Base-by-base conservation (phyloP, 1,140 invertebrate genomes). In the Calliopsis andreniformis region DNA sequence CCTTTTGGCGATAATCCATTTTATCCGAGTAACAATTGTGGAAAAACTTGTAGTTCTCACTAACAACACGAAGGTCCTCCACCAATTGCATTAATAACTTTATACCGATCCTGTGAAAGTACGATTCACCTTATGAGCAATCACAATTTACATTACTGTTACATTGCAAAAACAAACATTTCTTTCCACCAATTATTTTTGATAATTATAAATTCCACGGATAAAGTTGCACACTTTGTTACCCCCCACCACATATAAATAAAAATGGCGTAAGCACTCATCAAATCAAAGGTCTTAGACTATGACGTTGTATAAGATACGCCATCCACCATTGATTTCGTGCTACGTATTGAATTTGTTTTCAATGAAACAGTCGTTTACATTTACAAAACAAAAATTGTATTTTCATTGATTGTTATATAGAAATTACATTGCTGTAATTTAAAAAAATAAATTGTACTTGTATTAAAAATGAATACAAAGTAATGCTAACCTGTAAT, bases 1-100 rank as follows among this genome's bases (percentile, higher is more conserved):
- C 87, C 71, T 87, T 88, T 84, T 87, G 83, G 53, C 86, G 87
- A 84, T 88, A 87, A 86, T 89, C 87, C 87, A 89, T 89, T 62
- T 84, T 89, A 82, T 78, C 47, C 59, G 45, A 55, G 66, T 55
- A 64, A 82, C 55, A 81, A 63, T 78, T 79, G 71, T 55, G 73
- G 76, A 79, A 87, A 86, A 78, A 76, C 53, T 72, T 69, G 70
- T 53, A 63, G 64, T 83, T 78, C 76, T 80, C 73, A 58, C 69
- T 63, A 61, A 47, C 69, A 80, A 75, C 76, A 84, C 69, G 49
- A 72, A 64, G 72, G 55, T 82, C 69, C 51, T 82, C 69, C 51
- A 81, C 55, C 64, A 77, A 75, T 83, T 78, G 77, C 82, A 82
- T 81, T 69, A 86, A 87, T 83, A 63, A 62, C 14, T 55, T 42